Base-by-base conservation (phyloP, 2,888 invertebrate species). In the Cecidostiba fungosa region DNA sequence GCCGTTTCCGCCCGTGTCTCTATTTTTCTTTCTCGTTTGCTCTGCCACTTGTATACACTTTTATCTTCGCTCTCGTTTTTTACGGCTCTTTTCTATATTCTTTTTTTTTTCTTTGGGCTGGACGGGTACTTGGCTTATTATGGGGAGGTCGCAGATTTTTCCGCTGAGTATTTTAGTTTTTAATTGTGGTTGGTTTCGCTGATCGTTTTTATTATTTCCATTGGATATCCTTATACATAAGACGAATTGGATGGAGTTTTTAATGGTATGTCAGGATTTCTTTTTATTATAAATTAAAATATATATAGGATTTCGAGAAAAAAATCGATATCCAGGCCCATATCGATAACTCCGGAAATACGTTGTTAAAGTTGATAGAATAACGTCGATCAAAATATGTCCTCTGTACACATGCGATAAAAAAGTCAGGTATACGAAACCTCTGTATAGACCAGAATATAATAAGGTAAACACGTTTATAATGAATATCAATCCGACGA, bases 21-120 rank as follows among this genome's bases (percentile, higher is more conserved):
- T 69, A 69, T 69, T 70, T 70, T 36, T 70, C 36, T 70, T 32
- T n/a, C 70, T 70, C 36, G 8, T 36, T 36, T 36, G n/a, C 19
- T 39, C 32, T 19, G 5, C 36, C 70, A 36, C 70, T 70, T 36
- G 32, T 70, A 19, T 16, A 26, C 19, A n/a, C 70, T 39, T 36
- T 70, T 70, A 69, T 69, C 32, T 29, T 69, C 69, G 1, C 29
- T 66, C 16, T 32, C 19, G 6, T 39, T 36, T 69, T 19, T 69
- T 32, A 32, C 32, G 2, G 19, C 10, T 5, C 29, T 32, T 69
- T 69, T 69, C 4, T 43, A 12, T 10, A 43, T 12, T 12, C 8
- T 10, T 1, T 2, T 62, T 26, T 26, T 62, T 23, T 26, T 6
- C 12, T 23, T 62, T 12, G 26, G 23, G 4, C 23, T 0, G n/a